A percentile compares a stretch with the other conserved stretches of the same genome.
These are phyloP conservation scores for Poecile montanus DNA, from an alignment of 2,797 vertebrate genomes.

Conservation along the genomic window DNA sequence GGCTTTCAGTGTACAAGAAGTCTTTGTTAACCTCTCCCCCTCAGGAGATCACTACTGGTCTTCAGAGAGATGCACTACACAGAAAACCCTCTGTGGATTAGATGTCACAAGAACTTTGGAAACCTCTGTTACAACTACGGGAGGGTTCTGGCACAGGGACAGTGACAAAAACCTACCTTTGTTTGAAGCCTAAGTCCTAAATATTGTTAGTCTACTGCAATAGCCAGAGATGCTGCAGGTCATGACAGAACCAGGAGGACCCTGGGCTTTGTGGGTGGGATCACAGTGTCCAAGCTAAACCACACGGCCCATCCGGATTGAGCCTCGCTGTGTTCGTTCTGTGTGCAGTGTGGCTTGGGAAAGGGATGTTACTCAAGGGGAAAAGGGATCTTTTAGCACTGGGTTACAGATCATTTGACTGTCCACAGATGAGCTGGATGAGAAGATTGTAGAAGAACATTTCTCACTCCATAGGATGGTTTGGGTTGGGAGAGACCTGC, in stretches of 20 bases:
- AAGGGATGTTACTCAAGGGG: neutral
- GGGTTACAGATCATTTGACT: neutral
- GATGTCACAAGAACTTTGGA: neutral
- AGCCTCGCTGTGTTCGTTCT: neutral
- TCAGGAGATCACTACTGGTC: neutral
- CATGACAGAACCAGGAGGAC: neutral
- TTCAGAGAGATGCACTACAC: neutral
- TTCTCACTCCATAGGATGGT: neutral
- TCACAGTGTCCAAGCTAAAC: neutral
- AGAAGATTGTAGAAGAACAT: neutral
- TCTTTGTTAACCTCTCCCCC: neutral
- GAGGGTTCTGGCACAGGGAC: neutral
- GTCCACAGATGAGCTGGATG: neutral
- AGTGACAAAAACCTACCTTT: neutral
- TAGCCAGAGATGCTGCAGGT: neutral
- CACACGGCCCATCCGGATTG: accelerated
- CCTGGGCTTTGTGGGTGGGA: neutral
- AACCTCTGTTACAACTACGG: neutral
- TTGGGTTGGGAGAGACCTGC: neutral
- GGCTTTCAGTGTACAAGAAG: neutral
- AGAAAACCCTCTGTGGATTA: neutral
- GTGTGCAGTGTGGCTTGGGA: accelerated
- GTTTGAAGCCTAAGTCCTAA: neutral
- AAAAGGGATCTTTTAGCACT: neutral
- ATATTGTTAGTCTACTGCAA: neutral